Conservation (phyloP, 2,113 vertebrate species). For the Strigops habroptila region DNA sequence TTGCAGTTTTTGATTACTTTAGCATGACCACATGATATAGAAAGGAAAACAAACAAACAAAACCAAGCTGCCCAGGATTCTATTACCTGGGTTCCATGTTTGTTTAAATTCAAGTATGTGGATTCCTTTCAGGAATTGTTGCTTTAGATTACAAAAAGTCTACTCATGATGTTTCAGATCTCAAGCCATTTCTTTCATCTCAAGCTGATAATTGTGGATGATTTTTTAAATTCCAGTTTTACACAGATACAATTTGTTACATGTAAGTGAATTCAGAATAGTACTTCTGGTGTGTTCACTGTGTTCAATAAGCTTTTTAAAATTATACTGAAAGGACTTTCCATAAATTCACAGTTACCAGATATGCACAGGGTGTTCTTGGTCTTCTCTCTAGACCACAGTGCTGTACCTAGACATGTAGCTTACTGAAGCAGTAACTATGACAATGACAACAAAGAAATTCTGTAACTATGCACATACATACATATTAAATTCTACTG, state of each 20-base stretch:
- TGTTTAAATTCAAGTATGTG: background rate
- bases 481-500: background rate
- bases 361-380: background rate
- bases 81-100: accelerated
- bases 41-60: background rate
- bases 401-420: background rate
- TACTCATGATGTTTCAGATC: background rate
- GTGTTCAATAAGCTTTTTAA: background rate
- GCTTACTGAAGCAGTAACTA: background rate
- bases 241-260: background rate
- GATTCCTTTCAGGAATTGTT: background rate
- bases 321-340: background rate
- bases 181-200: background rate
- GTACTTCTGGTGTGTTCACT: background rate
- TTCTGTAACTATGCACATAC: background rate
- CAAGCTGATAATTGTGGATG: background rate
- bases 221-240: background rate
- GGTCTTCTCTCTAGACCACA: background rate
- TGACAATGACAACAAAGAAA: background rate
- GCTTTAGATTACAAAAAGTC: background rate
- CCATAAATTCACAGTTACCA: background rate
- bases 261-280: background rate
- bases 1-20: background rate
- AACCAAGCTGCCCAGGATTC: background rate
- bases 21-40: background rate